phyloP scores from a whole-genome alignment of 2,113 vertebrate species.

The Muntiacus reevesi region DNA sequence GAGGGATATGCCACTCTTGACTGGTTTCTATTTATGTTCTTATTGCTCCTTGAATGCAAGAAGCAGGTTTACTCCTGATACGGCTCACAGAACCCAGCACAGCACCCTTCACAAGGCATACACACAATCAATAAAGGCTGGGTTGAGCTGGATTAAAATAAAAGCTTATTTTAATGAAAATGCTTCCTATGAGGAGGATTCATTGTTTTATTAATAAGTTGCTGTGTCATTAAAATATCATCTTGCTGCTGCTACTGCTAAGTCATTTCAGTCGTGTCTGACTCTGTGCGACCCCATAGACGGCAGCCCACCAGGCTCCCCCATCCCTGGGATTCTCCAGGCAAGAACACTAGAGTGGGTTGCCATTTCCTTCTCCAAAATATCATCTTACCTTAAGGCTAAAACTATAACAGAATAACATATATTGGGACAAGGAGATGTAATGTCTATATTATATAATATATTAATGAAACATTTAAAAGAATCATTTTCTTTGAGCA shows the following conservation, averaged over 20 bases:
- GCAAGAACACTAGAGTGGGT: too few relatives aligned
- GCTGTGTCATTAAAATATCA: conserved; percentile 25
- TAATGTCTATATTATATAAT: neutral
- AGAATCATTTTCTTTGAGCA: neutral
- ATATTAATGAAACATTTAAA: conserved; percentile 25
- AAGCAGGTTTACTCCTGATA: neutral
- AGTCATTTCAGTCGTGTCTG: too few relatives aligned
- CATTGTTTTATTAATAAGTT: neutral
- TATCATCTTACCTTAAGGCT: neutral
- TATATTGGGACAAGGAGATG: neutral
- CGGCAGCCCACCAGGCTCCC: too few relatives aligned
- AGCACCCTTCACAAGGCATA: neutral
- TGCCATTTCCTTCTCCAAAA: too few relatives aligned
- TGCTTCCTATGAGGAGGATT: conserved; percentile 21
- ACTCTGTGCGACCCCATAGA: too few relatives aligned
- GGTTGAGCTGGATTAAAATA: neutral
- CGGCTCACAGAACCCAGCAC: neutral
- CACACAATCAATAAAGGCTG: neutral
- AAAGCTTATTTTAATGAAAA: conserved; percentile 35
- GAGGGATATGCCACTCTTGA: neutral
- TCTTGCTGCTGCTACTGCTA: neutral
- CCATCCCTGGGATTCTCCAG: too few relatives aligned
- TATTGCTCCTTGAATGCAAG: neutral
- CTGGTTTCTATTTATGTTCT: neutral
- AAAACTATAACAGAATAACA: neutral